phyloP scores from a whole-genome alignment of 2,797 vertebrate species.

The Carduelis carduelis region DNA sequence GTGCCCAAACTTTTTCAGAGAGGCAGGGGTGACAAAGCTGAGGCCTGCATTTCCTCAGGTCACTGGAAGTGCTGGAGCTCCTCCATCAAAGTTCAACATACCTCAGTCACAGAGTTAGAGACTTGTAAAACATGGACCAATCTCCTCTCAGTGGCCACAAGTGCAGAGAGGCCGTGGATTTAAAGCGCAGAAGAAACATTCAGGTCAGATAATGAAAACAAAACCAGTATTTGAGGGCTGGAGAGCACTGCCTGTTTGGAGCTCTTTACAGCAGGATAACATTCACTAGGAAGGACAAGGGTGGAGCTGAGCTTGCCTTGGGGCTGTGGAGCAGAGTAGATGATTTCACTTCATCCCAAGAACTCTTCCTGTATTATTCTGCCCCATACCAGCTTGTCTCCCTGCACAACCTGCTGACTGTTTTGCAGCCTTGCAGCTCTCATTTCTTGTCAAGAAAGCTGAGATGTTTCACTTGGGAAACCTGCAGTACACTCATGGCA shows the following conservation, averaged over 20 bases:
- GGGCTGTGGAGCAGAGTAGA: neutral
- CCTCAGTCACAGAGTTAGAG: neutral
- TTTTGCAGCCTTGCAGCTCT: neutral
- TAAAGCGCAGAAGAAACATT: neutral
- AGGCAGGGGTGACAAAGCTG: neutral
- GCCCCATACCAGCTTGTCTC: neutral
- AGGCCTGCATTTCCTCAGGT: neutral
- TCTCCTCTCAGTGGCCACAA: neutral
- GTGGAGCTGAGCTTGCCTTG: neutral
- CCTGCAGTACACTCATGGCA: neutral
- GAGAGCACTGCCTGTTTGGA: neutral
- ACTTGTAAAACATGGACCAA: neutral
- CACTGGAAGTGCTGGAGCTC: neutral
- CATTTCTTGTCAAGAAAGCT: fast-evolving
- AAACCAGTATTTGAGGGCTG: neutral
- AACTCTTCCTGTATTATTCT: neutral
- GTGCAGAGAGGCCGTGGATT: neutral
- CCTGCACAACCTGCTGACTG: neutral
- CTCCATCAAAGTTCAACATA: fast-evolving
- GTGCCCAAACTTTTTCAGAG: neutral
- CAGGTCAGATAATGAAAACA: neutral
- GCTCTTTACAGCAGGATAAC: neutral
- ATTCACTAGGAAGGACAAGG: neutral
- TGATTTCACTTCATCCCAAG: neutral
- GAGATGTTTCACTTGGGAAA: neutral